Percentiles rank a stretch among this genome's conserved stretches.
These are phyloP conservation scores for Agapostemon virescens DNA, from an alignment of 2,888 invertebrate genomes.

Conservation along the genomic window DNA sequence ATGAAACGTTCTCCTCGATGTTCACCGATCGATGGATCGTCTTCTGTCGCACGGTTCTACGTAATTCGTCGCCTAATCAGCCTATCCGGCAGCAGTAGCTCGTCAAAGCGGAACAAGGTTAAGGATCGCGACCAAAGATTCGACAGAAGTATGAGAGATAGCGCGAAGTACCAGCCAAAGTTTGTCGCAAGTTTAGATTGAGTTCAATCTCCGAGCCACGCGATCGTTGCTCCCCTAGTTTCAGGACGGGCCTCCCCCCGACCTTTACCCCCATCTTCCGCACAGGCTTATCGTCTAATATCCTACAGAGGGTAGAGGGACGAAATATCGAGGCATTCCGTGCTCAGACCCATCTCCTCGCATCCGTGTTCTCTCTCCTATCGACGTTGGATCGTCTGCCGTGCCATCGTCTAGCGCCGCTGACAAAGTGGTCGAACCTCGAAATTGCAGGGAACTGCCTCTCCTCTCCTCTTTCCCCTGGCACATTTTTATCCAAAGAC, in stretches of 20 bases:
- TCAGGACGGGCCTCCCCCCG: conserved; percentile 30
- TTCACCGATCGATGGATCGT: conserved; percentile 3
- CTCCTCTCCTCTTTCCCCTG: neutral
- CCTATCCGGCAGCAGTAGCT: conserved; percentile 30
- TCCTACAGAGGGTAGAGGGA: conserved; percentile 45
- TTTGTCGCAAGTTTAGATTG: conserved; percentile 76
- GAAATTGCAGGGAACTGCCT: conserved; percentile 44
- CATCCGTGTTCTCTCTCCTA: neutral
- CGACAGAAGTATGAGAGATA: conserved; percentile 70
- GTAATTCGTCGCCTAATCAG: conserved; percentile 32
- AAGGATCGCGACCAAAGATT: conserved; percentile 63
- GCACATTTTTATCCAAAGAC: conserved; percentile 34
- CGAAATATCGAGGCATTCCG: conserved; percentile 63
- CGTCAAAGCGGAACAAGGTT: conserved; percentile 54
- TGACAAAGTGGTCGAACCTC: conserved; percentile 54
- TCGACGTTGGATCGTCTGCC: neutral
- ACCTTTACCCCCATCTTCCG: conserved; percentile 28
- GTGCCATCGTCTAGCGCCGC: conserved; percentile 12
- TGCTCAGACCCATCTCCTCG: conserved; percentile 37
- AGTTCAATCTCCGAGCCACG: conserved; percentile 69
- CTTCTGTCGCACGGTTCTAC: neutral
- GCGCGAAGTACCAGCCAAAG: conserved; percentile 63
- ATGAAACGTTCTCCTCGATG: neutral
- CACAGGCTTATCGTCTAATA: conserved; percentile 71
- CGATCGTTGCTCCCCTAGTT: conserved; percentile 37